Percentiles rank a stretch among this genome's conserved stretches.
phyloP scores from a whole-genome alignment of 2,797 vertebrate species.

The Sarcoramphus papa region DNA sequence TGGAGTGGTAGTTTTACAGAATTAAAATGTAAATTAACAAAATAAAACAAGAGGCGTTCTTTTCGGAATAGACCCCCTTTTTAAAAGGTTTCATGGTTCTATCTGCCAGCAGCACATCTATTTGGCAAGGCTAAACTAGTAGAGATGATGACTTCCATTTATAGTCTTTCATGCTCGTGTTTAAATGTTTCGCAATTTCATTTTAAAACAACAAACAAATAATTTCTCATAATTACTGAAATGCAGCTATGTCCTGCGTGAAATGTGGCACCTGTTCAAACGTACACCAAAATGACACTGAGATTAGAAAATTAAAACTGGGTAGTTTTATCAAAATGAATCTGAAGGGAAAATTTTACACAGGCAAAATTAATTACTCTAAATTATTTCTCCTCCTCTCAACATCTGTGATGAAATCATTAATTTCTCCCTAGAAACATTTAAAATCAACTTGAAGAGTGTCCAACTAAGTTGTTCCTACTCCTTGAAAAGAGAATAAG shows the following conservation, averaged over 20 bases:
- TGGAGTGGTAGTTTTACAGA: neutral
- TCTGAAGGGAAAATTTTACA: neutral
- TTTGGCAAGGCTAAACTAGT: neutral
- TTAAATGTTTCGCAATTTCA: neutral
- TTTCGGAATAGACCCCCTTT: neutral
- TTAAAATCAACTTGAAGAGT: neutral
- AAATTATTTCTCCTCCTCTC: neutral
- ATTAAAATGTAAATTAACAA: neutral
- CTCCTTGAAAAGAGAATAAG: neutral
- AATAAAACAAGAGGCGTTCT: neutral
- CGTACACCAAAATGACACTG: neutral
- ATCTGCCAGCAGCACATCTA: neutral
- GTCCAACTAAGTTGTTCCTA: neutral
- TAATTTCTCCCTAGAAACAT: neutral
- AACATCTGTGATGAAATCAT: slow-evolving; percentile 38
- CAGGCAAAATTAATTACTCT: neutral
- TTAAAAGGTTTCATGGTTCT: neutral
- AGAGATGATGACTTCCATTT: neutral
- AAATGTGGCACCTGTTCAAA: neutral
- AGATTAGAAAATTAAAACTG: neutral
- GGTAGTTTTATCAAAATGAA: neutral
- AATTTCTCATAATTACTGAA: neutral
- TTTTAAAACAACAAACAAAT: neutral
- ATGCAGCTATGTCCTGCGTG: neutral
- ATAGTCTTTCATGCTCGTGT: neutral